Conservation (phyloP, 2,113 vertebrate species). For the Orthonyx spaldingii region DNA sequence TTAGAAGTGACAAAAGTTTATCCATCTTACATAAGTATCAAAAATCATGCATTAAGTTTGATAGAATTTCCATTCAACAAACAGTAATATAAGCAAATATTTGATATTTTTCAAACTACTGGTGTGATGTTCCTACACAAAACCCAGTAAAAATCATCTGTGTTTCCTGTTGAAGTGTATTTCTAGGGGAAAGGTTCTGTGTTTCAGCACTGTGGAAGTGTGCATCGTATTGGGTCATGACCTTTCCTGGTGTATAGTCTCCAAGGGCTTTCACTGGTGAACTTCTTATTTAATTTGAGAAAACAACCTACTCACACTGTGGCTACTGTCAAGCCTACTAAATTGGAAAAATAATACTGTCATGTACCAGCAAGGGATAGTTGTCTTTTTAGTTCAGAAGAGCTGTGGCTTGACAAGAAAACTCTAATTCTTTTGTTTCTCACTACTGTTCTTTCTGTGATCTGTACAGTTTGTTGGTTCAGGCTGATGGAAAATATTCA, state of each 20-base stretch:
- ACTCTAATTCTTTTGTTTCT: not conserved
- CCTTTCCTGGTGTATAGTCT: not conserved
- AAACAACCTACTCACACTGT: not conserved
- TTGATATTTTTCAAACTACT: not conserved
- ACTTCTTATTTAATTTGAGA: not conserved
- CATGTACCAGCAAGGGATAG: not conserved
- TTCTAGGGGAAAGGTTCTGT: constrained; percentile 4
- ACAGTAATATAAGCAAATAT: constrained; percentile 1
- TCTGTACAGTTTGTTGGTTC: not conserved
- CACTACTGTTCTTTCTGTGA: not conserved
- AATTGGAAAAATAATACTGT: not conserved
- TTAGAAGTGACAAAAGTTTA: constrained; percentile 5
- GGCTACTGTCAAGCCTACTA: not conserved
- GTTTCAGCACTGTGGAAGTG: not conserved
- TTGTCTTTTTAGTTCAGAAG: not conserved
- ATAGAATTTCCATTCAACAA: constrained; percentile 9
- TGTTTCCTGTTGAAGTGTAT: constrained; percentile 23
- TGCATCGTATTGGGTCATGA: not conserved
- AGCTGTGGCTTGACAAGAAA: not conserved
- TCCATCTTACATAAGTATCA: constrained; percentile 9
- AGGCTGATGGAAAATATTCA: not conserved
- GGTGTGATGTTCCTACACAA: not conserved
- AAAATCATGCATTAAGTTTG: not conserved
- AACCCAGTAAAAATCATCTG: not conserved
- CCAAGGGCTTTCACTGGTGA: not conserved